phyloP scores from a whole-genome alignment of 2,888 invertebrate species.

The Leistus spinibarbis region DNA sequence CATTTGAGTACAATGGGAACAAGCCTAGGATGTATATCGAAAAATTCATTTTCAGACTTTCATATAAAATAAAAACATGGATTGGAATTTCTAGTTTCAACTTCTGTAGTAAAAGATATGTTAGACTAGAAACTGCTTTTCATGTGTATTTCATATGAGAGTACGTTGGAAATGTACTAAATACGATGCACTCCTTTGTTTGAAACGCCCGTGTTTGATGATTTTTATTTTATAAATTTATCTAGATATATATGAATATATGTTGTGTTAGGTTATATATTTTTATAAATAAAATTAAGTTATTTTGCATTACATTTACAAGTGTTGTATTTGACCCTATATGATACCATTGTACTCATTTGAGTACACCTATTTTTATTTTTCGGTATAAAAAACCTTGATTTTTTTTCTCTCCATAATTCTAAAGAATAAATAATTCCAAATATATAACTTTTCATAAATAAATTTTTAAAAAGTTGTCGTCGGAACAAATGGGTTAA shows the following conservation, averaged over 20 bases:
- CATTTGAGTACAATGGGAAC: conserved; percentile 5
- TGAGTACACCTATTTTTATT: not conserved
- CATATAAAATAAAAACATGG: not conserved
- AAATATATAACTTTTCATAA: not conserved
- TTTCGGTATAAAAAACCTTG: not conserved
- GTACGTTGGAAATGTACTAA: conserved; percentile 9
- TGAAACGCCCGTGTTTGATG: conserved; percentile 1
- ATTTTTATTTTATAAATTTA: not conserved
- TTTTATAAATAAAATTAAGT: too few species aligned
- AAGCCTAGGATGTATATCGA: not conserved
- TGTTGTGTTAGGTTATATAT: not conserved
- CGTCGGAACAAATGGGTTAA: not conserved
- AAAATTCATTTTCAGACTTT: not conserved
- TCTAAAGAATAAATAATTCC: not conserved
- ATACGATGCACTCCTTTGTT: not conserved
- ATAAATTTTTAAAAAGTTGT: not conserved
- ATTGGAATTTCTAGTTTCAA: not conserved
- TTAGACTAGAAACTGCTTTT: not conserved
- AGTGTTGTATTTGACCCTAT: not conserved
- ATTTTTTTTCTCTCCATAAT: not conserved
- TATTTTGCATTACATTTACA: too few species aligned
- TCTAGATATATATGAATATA: not conserved
- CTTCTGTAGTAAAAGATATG: conserved; percentile 1
- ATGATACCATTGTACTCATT: conserved; percentile 5
- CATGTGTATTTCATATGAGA: conserved; percentile 8